Conservation (phyloP, 1,140 invertebrate genomes). For the Caligus rogercresseyi region DNA sequence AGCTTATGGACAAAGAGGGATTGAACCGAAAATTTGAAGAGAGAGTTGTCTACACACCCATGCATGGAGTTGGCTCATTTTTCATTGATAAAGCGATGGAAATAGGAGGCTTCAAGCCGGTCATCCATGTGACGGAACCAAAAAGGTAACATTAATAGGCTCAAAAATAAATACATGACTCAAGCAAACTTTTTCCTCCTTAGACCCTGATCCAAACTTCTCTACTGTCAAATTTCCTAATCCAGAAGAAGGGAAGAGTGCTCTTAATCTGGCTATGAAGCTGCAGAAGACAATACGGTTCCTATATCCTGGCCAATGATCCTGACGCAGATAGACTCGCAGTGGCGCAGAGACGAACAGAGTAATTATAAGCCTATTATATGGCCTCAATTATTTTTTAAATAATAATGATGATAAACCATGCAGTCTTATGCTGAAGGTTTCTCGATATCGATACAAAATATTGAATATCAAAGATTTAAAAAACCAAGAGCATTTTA, state of each 20-base stretch:
- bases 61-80: conserved; percentile 87
- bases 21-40: conserved; percentile 43
- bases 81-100: conserved; percentile 59
- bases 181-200: no score
- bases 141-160: conserved; percentile 14
- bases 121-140: conserved; percentile 15
- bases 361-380: conserved; percentile 28
- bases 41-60: conserved; percentile 74
- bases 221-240: conserved; percentile 93
- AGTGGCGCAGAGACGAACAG: conserved; percentile 53
- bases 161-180: no score
- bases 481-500: no score
- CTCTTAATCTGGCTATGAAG: conserved; percentile 71
- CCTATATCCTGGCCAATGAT: conserved; percentile 84
- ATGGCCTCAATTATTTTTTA: no score
- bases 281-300: conserved; percentile 39
- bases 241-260: conserved; percentile 86
- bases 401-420: no score
- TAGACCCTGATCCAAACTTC: conserved; percentile 85
- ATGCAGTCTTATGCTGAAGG: no score
- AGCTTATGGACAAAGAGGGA: conserved; percentile 26
- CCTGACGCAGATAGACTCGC: conserved; percentile 94
- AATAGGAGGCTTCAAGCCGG: conserved; percentile 49
- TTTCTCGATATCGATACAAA: no score
- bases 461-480: no score